A percentile compares a stretch with the other conserved stretches of the same genome.
Evolutionary conservation across 2,888 invertebrate species (phyloP).

Genomic region (Pycnomerus fuliginosus): DNA sequence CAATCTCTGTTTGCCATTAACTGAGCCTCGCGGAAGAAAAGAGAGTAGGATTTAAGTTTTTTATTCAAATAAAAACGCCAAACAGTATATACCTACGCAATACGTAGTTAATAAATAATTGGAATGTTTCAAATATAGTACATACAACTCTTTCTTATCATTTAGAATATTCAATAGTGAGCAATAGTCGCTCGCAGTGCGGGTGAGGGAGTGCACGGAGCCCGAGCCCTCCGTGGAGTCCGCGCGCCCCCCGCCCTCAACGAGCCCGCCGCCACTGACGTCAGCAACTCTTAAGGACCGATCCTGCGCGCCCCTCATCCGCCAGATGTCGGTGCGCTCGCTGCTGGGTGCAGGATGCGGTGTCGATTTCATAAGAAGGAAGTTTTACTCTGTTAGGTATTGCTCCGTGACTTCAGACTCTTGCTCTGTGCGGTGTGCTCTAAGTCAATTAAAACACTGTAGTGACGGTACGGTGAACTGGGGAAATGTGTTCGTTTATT

Average conservation of each 20-base stretch:
- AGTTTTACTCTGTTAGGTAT: slow-evolving; percentile 38
- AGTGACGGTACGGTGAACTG: slow-evolving; percentile 44
- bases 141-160: slow-evolving; percentile 53
- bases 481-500: slow-evolving; percentile 33
- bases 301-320: too few species aligned
- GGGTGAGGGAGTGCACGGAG: slow-evolving; percentile 40
- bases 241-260: slow-evolving; percentile 41
- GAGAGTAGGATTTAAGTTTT: slow-evolving; percentile 29
- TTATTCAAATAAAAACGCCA: slow-evolving; percentile 55
- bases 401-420: slow-evolving; percentile 49
- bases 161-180: slow-evolving; percentile 56
- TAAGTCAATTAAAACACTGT: slow-evolving; percentile 45
- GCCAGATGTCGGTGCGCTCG: slow-evolving; percentile 40
- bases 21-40: too few species aligned
- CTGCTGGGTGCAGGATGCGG: slow-evolving; percentile 37
- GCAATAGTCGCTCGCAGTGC: slow-evolving; percentile 53
- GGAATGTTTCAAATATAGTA: slow-evolving; percentile 51
- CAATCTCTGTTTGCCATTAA: too few species aligned
- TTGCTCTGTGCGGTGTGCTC: slow-evolving; percentile 50
- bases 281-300: slow-evolving; percentile 24
- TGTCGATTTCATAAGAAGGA: slow-evolving; percentile 45
- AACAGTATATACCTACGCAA: slow-evolving; percentile 53
- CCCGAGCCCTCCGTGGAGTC: slow-evolving; percentile 37
- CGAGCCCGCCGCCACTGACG: slow-evolving; percentile 52
- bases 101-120: slow-evolving; percentile 51